Conservation (phyloP, 2,797 vertebrate genomes). For the Chiloscyllium punctatum region DNA sequence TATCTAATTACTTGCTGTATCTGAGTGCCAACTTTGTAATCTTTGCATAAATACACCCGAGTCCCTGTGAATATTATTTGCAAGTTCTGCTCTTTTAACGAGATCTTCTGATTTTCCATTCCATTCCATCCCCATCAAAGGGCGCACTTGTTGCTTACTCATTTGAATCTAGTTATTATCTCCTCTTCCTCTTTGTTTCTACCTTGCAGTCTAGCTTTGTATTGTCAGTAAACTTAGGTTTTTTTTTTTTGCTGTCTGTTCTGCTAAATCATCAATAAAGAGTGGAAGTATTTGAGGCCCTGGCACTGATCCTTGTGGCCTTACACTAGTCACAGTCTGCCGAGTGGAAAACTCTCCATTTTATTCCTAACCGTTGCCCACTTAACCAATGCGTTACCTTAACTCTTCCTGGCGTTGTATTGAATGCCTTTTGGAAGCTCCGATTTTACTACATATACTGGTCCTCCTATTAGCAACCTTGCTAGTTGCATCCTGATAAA, state of each 20-base stretch:
- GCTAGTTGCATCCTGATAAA: neutral
- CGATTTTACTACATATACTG: neutral
- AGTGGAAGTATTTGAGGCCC: no score
- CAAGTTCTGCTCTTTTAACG: neutral
- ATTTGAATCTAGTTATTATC: neutral
- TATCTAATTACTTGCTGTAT: neutral
- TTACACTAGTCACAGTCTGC: neutral
- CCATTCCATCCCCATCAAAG: neutral
- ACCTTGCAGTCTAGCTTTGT: neutral
- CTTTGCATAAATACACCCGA: neutral
- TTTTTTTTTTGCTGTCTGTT: no score
- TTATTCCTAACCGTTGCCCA: neutral
- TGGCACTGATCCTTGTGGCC: neutral
- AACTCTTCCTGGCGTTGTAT: neutral
- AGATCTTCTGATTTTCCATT: neutral
- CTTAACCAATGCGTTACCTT: neutral
- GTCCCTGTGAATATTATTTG: neutral
- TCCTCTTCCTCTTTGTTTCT: neutral
- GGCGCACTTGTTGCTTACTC: neutral
- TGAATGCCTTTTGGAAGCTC: neutral
- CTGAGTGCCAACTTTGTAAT: no score
- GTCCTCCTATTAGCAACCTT: neutral
- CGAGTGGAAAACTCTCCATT: neutral
- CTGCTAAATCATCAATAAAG: no score
- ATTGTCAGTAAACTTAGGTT: no score